A percentile compares a stretch with the other conserved stretches of the same genome.
Conservation (phyloP, 2,797 vertebrate species). For the Kryptolebias ocellatus region DNA sequence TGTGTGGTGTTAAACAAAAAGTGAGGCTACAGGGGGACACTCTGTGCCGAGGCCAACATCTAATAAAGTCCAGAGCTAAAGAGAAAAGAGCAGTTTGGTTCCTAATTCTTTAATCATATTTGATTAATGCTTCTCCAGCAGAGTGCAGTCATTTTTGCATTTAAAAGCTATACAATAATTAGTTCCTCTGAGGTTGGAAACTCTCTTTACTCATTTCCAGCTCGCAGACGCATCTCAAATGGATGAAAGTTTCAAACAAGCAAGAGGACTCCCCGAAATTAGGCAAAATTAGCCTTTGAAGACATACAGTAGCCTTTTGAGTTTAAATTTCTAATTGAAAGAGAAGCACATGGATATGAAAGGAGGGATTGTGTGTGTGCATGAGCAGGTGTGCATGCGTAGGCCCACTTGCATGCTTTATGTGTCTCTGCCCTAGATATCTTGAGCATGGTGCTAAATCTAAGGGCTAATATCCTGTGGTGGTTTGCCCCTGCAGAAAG, state of each 20-base stretch:
- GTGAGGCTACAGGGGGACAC: slow-evolving; percentile 37
- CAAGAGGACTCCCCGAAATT: slow-evolving; percentile 72
- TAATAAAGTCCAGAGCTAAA: slow-evolving; percentile 46
- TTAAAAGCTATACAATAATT: slow-evolving; percentile 82
- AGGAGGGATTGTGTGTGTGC: slow-evolving; percentile 35
- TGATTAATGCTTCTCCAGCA: slow-evolving; percentile 71
- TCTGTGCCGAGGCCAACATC: slow-evolving; percentile 43
- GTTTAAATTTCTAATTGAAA: slow-evolving; percentile 70
- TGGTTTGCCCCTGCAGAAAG: slow-evolving; percentile 57
- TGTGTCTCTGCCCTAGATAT: slow-evolving; percentile 70
- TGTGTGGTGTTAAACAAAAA: slow-evolving; percentile 43
- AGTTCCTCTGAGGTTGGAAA: slow-evolving; percentile 81
- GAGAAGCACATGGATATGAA: slow-evolving; percentile 58
- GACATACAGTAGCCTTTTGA: slow-evolving; percentile 70
- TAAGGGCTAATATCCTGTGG: slow-evolving; percentile 63
- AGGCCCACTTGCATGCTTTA: slow-evolving; percentile 64
- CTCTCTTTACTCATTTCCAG: slow-evolving; percentile 69
- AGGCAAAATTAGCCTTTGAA: slow-evolving; percentile 82
- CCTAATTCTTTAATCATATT: slow-evolving; percentile 81
- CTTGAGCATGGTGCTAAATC: slow-evolving; percentile 67
- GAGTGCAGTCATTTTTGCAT: slow-evolving; percentile 68
- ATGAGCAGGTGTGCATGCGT: slow-evolving; percentile 68
- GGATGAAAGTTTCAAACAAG: slow-evolving; percentile 71
- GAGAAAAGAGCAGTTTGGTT: slow-evolving; percentile 58
- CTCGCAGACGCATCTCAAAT: slow-evolving; percentile 56